Base-by-base conservation (phyloP, 2,888 invertebrate genomes). In the Euclidia mi region DNA sequence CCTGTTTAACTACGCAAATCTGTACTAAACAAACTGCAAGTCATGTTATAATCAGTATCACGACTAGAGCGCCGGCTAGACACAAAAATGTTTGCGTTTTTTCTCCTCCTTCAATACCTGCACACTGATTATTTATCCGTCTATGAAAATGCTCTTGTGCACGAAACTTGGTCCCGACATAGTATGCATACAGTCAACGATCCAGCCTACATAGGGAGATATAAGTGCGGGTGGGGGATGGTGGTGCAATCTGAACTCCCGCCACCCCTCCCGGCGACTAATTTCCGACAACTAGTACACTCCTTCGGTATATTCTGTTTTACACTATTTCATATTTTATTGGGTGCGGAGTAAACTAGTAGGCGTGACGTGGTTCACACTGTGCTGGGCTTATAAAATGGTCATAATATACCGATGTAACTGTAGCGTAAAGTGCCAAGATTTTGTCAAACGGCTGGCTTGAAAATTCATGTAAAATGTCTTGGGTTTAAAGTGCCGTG, bases 271-370 rank as follows among this genome's bases (percentile, higher is more conserved):
- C 87, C 91, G 87, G 89, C 89, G 91, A 92, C 92, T 93, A 92
- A 93, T 93, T 92, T 93, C 92, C 92, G 91, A 88, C 89, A 85
- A 84, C 84, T 82, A 85, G 80, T 83, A 80, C 75, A 78, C 71
- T 77, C 73, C 71, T 77, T 75, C 77, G 69, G 65, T 79, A 72
- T 76, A 75, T 72, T 61, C 59, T 73, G 63, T 83, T 86, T 83
- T 79, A 80, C 78, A 79, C 76, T 84, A 85, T 84, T 85, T 84
- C 82, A 85, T 85, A 84, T 84, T 86, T 83, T 80, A 83, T 81
- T 82, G 71, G 67, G 43, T 50, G 38, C 44, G 28, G 42, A 49
- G 56, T 63, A 56, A 40, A 52, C 55, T 53, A 53, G 31, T 58
- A 40, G n/a, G 41, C 37, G 17, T 32, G 38, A 32, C 17, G 35